Conservation (phyloP, 2,888 invertebrate species). For the Ryuthela nishihirai region DNA sequence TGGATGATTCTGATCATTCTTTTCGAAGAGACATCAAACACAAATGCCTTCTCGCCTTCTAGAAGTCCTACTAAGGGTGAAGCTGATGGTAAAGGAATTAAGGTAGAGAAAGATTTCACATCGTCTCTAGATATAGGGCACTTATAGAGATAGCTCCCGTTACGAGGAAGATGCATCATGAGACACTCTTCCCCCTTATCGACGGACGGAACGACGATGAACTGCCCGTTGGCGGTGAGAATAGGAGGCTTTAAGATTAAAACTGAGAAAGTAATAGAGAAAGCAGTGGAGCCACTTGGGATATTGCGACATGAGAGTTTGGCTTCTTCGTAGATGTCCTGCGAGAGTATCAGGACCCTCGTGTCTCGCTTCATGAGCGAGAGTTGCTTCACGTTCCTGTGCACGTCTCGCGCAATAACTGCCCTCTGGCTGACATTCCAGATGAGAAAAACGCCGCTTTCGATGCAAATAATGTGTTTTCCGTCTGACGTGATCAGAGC, state of each 20-base stretch:
- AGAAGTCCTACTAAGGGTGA: slow-evolving; percentile 75
- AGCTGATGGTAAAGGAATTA: slow-evolving; percentile 51
- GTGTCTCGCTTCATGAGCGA: not conserved
- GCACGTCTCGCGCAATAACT: slow-evolving; percentile 62
- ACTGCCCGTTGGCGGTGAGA: slow-evolving; percentile 73
- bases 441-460: slow-evolving; percentile 82
- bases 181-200: slow-evolving; percentile 81
- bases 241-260: slow-evolving; percentile 77
- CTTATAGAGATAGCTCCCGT: slow-evolving; percentile 59
- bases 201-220: slow-evolving; percentile 72
- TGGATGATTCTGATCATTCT: slow-evolving; percentile 76
- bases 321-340: not conserved
- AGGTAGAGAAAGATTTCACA: slow-evolving; percentile 45
- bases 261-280: slow-evolving; percentile 75
- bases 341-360: not conserved
- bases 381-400: not conserved
- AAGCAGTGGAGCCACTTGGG: slow-evolving; percentile 69
- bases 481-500: slow-evolving; percentile 83
- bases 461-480: slow-evolving; percentile 80
- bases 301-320: slow-evolving; percentile 45
- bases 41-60: slow-evolving; percentile 84
- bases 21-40: slow-evolving; percentile 83
- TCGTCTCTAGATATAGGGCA: slow-evolving; percentile 43
- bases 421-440: slow-evolving; percentile 70
- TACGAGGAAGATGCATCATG: slow-evolving; percentile 72